Percentiles rank a stretch among this genome's conserved stretches.
Conservation (phyloP, 2,113 vertebrate genomes). For the Clupea harengus region DNA sequence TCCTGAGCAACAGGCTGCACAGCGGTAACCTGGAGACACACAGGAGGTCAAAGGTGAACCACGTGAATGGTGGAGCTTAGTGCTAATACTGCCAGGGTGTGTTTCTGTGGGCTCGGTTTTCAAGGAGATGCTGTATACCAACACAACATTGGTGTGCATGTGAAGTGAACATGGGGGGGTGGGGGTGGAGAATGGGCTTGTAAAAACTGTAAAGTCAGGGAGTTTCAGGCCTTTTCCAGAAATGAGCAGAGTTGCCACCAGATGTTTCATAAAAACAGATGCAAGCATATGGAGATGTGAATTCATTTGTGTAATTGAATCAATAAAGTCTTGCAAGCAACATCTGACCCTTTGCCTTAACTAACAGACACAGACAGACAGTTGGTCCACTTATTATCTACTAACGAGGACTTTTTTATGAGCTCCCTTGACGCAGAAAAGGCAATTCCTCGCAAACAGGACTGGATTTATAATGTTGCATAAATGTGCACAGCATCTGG, state of each 20-base stretch:
- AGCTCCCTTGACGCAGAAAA: not conserved
- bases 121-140: not conserved
- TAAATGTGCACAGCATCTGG: not conserved
- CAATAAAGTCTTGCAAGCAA: conserved; percentile 31
- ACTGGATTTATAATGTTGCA: not conserved
- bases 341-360: conserved; percentile 23
- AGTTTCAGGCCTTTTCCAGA: conserved; percentile 6
- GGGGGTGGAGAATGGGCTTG: not conserved
- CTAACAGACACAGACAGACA: conserved; percentile 6
- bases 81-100: no score
- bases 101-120: not conserved
- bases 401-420: conserved; percentile 6
- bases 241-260: not conserved
- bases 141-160: not conserved
- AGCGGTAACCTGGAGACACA: conserved; percentile 73
- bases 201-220: not conserved
- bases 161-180: conserved; percentile 27
- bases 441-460: not conserved
- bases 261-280: conserved; percentile 27
- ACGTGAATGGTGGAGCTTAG: no score
- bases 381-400: not conserved
- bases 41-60: not conserved
- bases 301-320: conserved; percentile 31
- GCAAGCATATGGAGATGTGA: conserved; percentile 16
- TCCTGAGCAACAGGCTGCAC: conserved; percentile 89